Conservation (phyloP, 2,888 invertebrate species). For the Trachelus tabidus region DNA sequence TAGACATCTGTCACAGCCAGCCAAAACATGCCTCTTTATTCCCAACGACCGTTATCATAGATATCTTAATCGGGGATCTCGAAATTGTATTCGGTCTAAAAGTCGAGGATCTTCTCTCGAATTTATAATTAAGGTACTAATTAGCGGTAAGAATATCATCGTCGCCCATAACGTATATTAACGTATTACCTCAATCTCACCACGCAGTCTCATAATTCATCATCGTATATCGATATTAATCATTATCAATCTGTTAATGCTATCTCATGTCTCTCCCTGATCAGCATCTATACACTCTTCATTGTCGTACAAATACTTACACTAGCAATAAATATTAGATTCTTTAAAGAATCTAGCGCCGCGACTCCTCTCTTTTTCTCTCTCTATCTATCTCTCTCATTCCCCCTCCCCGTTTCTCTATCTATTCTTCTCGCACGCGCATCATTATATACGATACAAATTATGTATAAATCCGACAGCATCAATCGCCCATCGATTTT, state of each 20-base stretch:
- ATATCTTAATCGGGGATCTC: not conserved
- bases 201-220: not conserved
- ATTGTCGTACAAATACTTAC: slow-evolving; percentile 57
- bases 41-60: not conserved
- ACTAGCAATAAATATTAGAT: slow-evolving; percentile 64
- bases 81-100: slow-evolving; percentile 9
- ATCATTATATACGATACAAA: slow-evolving; percentile 44
- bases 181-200: not conserved
- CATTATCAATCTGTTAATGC: not conserved
- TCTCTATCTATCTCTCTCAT: slow-evolving; percentile 9
- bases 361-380: slow-evolving; percentile 8
- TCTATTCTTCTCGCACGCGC: not conserved
- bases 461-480: slow-evolving; percentile 49
- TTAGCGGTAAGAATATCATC: slow-evolving; percentile 12
- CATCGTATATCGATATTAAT: not conserved
- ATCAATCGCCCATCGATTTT: slow-evolving; percentile 7
- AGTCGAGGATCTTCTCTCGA: not conserved
- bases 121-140: slow-evolving; percentile 11
- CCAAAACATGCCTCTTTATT: slow-evolving; percentile 31
- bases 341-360: slow-evolving; percentile 24
- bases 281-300: slow-evolving; percentile 40
- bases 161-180: slow-evolving; percentile 8
- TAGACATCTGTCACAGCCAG: slow-evolving; percentile 59
- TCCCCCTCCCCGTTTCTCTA: slow-evolving; percentile 14
- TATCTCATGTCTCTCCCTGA: not conserved